Base-by-base conservation (phyloP, 2,113 vertebrate genomes). In the Polyodon spathula region DNA sequence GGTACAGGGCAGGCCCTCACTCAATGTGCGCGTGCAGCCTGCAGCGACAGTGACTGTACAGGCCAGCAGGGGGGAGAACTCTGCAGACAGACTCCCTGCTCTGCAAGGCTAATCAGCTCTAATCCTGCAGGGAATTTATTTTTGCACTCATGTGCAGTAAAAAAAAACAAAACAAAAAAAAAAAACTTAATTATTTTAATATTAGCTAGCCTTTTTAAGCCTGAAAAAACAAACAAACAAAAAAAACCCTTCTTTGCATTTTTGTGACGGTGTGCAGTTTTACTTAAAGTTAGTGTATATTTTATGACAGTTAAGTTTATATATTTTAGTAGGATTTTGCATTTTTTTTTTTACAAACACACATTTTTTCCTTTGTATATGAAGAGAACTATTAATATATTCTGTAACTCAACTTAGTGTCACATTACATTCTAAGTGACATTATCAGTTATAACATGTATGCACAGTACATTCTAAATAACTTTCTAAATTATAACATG, bases 71-170 rank as follows among this genome's bases (percentile, higher is more conserved):
- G n/a, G n/a, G n/a, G n/a, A n/a, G n/a, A n/a, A n/a, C 43, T 44
- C 43, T 44, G 43, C 7, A 44, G 43, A 44, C 43, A 44, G 43
- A 7, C 43, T 12, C 43, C 7, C 43, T 12, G n/a, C n/a, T n/a
- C n/a, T n/a, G n/a, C n/a, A n/a, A n/a, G n/a, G n/a, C 14, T 66
- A 61, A 66, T 61, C 64, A 56, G 41, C 27, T 42, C 42, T 66
- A 66, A 66, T 61, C 58, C 63, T 57, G 59, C n/a, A n/a, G 48
- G 64, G 64, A 66, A 66, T 66, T 59, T 46, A 44, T 44, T 44
- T n/a, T 44, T 44, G 7, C 7, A 44, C 43, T 44, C 43, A 12
- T 44, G 43, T 7, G 7, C 43, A 8, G 50, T 66, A 50, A 59
- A 59, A 38, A 38, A 50, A 15, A 10, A 5, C 41, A 51, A 55